Evolutionary conservation across 2,113 vertebrate genomes (phyloP), one percentile per base, ranked within the genome.

Genomic region (Casuarius casuarius): DNA sequence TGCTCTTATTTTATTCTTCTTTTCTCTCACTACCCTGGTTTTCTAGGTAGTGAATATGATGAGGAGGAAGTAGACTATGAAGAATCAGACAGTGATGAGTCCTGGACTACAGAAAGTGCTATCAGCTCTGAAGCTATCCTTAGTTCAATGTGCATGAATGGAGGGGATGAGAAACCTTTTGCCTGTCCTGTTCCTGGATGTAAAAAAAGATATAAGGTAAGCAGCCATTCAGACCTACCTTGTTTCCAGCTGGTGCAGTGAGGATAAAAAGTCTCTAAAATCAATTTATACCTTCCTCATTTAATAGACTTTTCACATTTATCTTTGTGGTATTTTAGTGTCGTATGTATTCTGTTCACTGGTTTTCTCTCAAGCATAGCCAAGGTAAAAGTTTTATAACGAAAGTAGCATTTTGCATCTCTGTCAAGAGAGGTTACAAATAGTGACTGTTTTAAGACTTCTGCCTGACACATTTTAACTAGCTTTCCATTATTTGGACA

Each of bases 141-240:
- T 94, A 99, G 99, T 95, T 99, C 99, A 82, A 99, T 99, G 99
- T 99, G 99, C 98, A 99, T 99, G 99, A 99, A 99, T 10, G 99
- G 99, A 94, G 99, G 99, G 21, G 99, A 99, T 58, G 99, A 99
- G 97, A 99, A 99, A 97, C 99, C 99, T 83, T 99, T 99, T 61
- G 99, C 99, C 96, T 99, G 99, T 97, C 99, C 99, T 1, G 99
- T 99, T 89, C 99, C 99, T 48, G 99, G 99, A 96, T 99, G 99
- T 98, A 99, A 99, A 97, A 99, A 99, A 98, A 98, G 99, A 99
- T 99, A 99, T 85, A 99, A 99, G 99, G 99, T 99, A 97, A 95
- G 84, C 25, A 71, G 44, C 14, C 40, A 14, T 26, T 15, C 51
- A 40, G 44, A 78, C 26, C 28, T 82, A 19, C 22, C n/a, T 71